phyloP scores from a whole-genome alignment of 2,888 invertebrate genomes.

The Eristalis arbustorum region DNA sequence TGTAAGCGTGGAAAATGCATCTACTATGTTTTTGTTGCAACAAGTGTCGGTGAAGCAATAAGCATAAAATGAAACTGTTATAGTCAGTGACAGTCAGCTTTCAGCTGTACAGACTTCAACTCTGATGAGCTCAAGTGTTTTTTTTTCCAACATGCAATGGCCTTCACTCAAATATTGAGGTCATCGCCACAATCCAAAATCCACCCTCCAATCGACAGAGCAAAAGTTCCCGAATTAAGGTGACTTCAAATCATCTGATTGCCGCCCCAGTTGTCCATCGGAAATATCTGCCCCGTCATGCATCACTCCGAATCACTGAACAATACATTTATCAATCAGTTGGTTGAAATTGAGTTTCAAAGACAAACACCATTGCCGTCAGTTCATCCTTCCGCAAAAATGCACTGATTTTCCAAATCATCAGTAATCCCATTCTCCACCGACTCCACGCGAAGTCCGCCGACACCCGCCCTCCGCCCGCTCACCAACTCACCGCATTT shows the following conservation, averaged over 20 bases:
- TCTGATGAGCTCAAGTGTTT: too few species aligned
- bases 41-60: too few species aligned
- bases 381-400: slow-evolving; percentile 61
- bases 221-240: neutral
- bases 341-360: slow-evolving; percentile 36
- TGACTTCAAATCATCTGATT: neutral
- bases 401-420: slow-evolving; percentile 67
- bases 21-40: too few species aligned
- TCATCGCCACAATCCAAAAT: neutral
- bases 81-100: too few species aligned
- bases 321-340: slow-evolving; percentile 45
- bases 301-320: slow-evolving; percentile 36
- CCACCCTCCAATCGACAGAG: neutral
- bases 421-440: slow-evolving; percentile 57
- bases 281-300: neutral
- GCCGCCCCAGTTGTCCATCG: neutral
- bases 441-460: neutral
- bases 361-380: slow-evolving; percentile 34
- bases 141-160: neutral
- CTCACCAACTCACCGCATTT: slow-evolving; percentile 31
- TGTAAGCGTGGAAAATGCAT: too few species aligned
- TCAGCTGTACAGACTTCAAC: too few species aligned
- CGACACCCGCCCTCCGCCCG: neutral
- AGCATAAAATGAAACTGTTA: too few species aligned
- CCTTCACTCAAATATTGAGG: neutral